phyloP scores from a whole-genome alignment of 2,797 vertebrate genomes.

The Mormyrops boulengeri region DNA sequence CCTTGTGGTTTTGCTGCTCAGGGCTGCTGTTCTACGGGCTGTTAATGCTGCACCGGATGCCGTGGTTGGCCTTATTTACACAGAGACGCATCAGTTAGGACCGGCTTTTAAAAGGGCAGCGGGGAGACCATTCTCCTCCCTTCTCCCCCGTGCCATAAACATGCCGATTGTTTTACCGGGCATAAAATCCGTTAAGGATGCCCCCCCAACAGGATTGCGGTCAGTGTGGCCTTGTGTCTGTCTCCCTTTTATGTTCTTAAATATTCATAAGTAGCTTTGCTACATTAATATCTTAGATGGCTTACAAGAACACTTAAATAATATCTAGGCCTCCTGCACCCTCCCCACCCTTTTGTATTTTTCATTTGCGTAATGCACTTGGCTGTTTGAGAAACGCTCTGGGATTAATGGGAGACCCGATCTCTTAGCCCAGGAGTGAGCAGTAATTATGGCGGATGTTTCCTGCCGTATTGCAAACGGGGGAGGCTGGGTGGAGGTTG shows the following conservation, averaged over 20 bases:
- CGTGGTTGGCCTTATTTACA: slow-evolving; percentile 42
- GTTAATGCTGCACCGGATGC: neutral
- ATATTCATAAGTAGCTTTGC: slow-evolving; percentile 99
- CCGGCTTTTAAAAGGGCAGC: slow-evolving; percentile 37
- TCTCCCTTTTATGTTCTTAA: slow-evolving; percentile 95
- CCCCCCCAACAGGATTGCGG: slow-evolving; percentile 61
- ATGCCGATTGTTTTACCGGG: slow-evolving; percentile 54
- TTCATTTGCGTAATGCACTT: slow-evolving; percentile 91
- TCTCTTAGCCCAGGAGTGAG: slow-evolving; percentile 51
- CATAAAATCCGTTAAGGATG: slow-evolving; percentile 63
- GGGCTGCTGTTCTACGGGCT: neutral
- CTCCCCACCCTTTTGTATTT: slow-evolving; percentile 55
- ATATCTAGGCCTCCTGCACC: slow-evolving; percentile 62
- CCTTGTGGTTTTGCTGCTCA: neutral
- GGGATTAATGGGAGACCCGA: slow-evolving; percentile 66
- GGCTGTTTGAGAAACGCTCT: slow-evolving; percentile 77
- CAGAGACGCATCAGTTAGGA: slow-evolving; percentile 30
- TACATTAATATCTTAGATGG: slow-evolving; percentile 99
- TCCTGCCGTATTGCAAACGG: slow-evolving; percentile 49
- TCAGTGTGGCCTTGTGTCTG: slow-evolving; percentile 61
- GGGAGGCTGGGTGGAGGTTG: slow-evolving; percentile 47
- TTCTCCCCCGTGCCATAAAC: slow-evolving; percentile 43
- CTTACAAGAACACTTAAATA: slow-evolving; percentile 99
- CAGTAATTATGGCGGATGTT: slow-evolving; percentile 64
- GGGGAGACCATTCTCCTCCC: slow-evolving; percentile 11